Evolutionary conservation across 2,797 vertebrate genomes (phyloP), one percentile per base, ranked within the genome.

Genomic region (Sardinella longiceps): DNA sequence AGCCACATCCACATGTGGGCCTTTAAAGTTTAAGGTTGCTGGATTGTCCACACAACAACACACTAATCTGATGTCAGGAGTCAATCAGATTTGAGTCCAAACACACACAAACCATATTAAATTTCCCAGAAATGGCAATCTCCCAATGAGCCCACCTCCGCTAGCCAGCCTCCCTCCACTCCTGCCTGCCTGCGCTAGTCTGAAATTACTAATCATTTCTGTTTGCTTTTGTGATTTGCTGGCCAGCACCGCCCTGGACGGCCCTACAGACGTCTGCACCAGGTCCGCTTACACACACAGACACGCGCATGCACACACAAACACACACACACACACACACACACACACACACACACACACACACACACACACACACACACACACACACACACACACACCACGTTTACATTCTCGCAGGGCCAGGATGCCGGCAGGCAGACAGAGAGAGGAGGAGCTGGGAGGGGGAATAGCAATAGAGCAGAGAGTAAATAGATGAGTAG

Each of bases 21-120:
- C 63, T 15, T 70, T 15, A 33, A 33, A 70, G 63, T 70, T 14
- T 70, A 33, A 66, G 63, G 30, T 33, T 66, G 28, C 28, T 15
- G 63, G 84, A 84, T 74, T 50, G 70, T 56, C 82, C 56, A 48
- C 56, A 48, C 43, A 80, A 46, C 77, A 82, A 85, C 77, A 66
- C 48, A 50, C 81, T 70, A 87, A 45, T 80, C 84, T 56, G 84
- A 83, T 56, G 84, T 81, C 84, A 81, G n/a, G 58, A 81, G 39
- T 81, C 77, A 51, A 70, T 60, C 45, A 66, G 56, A 28, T 84
- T 81, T 50, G 46, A 84, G 48, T 48, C 58, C 84, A 82, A 84
- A 84, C 70, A 87, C 81, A 39, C 53, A 15, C 56, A 74, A 84
- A 83, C 74, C 83, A 46, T 56, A 84, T 56, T 60, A 50, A 80